Evolutionary conservation across 2,113 vertebrate species (phyloP).

Genomic region (Onychostoma macrolepis): DNA sequence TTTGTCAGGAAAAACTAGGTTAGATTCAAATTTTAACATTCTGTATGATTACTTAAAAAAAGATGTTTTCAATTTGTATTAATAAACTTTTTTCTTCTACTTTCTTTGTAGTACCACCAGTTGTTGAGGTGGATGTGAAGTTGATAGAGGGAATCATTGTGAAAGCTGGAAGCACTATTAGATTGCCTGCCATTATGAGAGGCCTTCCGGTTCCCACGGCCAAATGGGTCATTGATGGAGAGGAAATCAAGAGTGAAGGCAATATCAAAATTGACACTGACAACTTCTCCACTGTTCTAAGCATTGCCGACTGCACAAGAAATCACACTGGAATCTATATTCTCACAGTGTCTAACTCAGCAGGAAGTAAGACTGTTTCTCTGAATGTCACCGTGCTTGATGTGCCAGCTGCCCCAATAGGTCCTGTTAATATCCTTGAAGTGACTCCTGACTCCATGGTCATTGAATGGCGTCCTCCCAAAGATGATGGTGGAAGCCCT

Average conservation of each 20-base stretch:
- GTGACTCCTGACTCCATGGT: slow-evolving; percentile 92
- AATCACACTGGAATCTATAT: slow-evolving; percentile 92
- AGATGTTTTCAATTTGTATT: slow-evolving; percentile 19
- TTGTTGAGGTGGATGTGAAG: slow-evolving; percentile 92
- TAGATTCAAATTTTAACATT: slow-evolving; percentile 51
- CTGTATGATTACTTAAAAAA: neutral
- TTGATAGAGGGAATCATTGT: slow-evolving; percentile 95
- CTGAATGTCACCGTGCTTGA: slow-evolving; percentile 93
- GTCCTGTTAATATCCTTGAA: slow-evolving; percentile 92
- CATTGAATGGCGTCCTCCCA: slow-evolving; percentile 94
- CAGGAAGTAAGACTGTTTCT: slow-evolving; percentile 90
- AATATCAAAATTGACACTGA: slow-evolving; percentile 92
- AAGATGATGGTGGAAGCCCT: slow-evolving; percentile 94
- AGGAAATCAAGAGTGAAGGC: slow-evolving; percentile 86
- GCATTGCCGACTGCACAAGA: slow-evolving; percentile 90
- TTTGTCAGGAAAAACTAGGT: slow-evolving; percentile 98
- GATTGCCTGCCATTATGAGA: slow-evolving; percentile 94
- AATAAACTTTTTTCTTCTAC: slow-evolving; percentile 44
- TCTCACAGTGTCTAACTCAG: slow-evolving; percentile 93
- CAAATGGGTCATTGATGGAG: slow-evolving; percentile 90
- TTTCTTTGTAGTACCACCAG: slow-evolving; percentile 84
- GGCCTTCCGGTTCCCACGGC: slow-evolving; percentile 90
- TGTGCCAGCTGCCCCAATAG: slow-evolving; percentile 94
- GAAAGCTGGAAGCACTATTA: slow-evolving; percentile 94
- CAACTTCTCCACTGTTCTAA: slow-evolving; percentile 89